Evolutionary conservation across 2,113 vertebrate species (phyloP).

Genomic region (Myotis davidii): DNA sequence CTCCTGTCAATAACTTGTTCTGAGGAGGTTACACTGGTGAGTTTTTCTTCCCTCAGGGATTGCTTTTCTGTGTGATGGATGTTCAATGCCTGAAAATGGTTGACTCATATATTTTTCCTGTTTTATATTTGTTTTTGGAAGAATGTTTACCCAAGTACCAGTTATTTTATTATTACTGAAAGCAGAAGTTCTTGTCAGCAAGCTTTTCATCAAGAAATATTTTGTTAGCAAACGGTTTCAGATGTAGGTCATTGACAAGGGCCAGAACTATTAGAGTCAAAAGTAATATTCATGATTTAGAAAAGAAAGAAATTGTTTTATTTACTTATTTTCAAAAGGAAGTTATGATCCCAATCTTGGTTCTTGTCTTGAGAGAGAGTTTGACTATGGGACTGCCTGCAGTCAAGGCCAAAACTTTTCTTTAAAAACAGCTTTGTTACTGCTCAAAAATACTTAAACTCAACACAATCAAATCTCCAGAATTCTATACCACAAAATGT

Average conservation of each 20-base stretch:
- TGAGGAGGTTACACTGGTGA: neutral
- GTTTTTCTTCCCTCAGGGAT: neutral
- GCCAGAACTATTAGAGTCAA: conserved; percentile 5
- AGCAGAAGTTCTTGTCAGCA: neutral
- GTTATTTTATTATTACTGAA: neutral
- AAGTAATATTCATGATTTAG: neutral
- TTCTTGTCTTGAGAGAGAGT: neutral
- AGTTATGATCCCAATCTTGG: neutral
- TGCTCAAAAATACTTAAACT: neutral
- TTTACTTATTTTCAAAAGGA: conserved; percentile 4
- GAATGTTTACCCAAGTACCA: neutral
- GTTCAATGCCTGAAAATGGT: neutral
- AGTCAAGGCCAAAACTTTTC: neutral
- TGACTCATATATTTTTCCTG: neutral
- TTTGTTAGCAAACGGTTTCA: neutral
- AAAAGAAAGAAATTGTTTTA: neutral
- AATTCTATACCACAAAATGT: neutral
- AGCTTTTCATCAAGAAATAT: neutral
- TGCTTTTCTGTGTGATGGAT: neutral
- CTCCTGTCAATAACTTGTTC: neutral
- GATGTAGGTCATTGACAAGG: neutral
- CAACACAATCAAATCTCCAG: neutral
- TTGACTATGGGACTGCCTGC: neutral
- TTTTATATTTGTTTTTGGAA: neutral
- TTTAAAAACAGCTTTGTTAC: neutral